phyloP scores from a whole-genome alignment of 1,140 invertebrate genomes.

The Vanessa tameamea region DNA sequence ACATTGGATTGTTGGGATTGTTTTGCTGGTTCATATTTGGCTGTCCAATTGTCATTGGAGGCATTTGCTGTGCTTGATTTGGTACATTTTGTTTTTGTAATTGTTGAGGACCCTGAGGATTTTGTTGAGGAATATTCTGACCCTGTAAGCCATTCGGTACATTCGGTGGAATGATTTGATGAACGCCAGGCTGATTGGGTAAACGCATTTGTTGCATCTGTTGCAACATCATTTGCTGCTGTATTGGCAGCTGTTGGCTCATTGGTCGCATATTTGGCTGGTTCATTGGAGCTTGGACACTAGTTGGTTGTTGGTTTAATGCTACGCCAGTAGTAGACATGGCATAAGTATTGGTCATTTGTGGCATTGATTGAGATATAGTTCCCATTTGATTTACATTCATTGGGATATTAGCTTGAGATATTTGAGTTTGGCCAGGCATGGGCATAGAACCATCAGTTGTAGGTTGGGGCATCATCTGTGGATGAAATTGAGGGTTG shows the following conservation, averaged over 20 bases:
- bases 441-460: constrained; percentile 52
- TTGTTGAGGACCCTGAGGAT: constrained; percentile 55
- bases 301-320: constrained; percentile 53
- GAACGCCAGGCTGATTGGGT: constrained; percentile 66
- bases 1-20: constrained; percentile 61
- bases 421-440: constrained; percentile 63
- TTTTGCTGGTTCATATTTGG: constrained; percentile 51
- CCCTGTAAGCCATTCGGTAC: constrained; percentile 54
- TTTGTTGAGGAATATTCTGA: constrained; percentile 51
- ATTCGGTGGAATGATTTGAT: constrained; percentile 61
- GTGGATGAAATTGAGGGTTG: constrained; percentile 65
- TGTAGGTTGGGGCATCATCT: constrained; percentile 63
- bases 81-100: constrained; percentile 62
- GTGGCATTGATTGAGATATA: constrained; percentile 66
- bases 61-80: constrained; percentile 63
- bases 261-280: constrained; percentile 57
- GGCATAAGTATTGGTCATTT: constrained; percentile 58
- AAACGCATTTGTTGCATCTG: constrained; percentile 74
- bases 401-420: constrained; percentile 65
- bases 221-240: constrained; percentile 65
- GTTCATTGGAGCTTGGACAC: constrained; percentile 52
- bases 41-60: constrained; percentile 59
- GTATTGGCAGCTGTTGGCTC: constrained; percentile 58
- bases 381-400: constrained; percentile 56
- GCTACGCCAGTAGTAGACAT: constrained; percentile 57